Conservation (phyloP, 2,113 vertebrate species). For the Glareola pratincola region DNA sequence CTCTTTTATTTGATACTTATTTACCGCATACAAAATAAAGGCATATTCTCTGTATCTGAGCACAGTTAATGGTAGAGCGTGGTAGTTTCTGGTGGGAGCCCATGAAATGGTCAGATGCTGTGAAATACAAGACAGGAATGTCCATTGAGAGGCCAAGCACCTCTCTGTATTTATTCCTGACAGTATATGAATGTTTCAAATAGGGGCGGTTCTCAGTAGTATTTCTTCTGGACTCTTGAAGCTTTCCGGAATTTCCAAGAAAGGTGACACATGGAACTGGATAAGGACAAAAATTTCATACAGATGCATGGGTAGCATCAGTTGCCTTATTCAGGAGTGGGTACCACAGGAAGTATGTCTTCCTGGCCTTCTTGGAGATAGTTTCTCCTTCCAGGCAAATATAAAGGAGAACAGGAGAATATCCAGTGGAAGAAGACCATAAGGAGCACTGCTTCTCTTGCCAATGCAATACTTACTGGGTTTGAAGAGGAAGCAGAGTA, state of each 20-base stretch:
- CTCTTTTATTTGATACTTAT: background rate
- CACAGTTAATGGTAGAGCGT: background rate
- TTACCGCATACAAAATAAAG: background rate
- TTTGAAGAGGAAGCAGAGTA: background rate
- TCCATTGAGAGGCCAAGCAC: background rate
- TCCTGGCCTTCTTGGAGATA: background rate
- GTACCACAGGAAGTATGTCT: background rate
- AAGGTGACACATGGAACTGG: background rate
- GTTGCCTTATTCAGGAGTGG: background rate
- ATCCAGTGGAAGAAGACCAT: background rate
- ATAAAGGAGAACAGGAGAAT: background rate
- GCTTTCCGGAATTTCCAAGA: background rate
- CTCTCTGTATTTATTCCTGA: background rate
- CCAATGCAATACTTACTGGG: background rate
- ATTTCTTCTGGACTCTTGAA: background rate
- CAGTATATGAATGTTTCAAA: background rate
- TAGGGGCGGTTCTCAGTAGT: background rate
- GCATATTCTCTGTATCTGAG: background rate
- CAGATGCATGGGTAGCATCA: background rate
- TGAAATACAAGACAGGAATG: background rate
- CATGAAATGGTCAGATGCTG: background rate
- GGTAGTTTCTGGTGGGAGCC: background rate
- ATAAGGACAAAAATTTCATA: background rate
- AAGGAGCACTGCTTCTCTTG: background rate
- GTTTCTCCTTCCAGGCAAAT: background rate